Percentiles rank a stretch among this genome's conserved stretches.
These are phyloP conservation scores for Trichonephila clavata DNA, from an alignment of 1,140 invertebrate species.

Conservation along the genomic window DNA sequence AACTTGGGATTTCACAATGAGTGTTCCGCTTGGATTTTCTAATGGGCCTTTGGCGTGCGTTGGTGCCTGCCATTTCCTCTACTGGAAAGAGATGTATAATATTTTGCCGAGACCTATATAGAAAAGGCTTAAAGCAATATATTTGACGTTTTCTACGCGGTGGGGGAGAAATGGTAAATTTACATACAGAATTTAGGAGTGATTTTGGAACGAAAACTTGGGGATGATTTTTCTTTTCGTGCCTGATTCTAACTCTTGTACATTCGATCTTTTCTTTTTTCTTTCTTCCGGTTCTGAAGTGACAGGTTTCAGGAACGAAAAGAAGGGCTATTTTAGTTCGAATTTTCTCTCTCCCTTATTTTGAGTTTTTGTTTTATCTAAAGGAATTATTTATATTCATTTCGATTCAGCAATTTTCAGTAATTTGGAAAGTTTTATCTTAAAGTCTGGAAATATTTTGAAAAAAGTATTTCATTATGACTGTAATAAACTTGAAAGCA, in stretches of 20 bases:
- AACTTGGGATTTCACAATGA: constrained; percentile 19
- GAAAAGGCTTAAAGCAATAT: constrained; percentile 15
- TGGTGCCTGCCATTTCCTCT: constrained; percentile 10
- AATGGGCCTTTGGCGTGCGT: constrained; percentile 67
- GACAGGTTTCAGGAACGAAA: too few species aligned
- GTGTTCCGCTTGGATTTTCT: constrained; percentile 41
- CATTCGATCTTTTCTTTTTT: background rate
- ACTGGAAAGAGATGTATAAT: constrained; percentile 16
- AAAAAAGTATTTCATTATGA: too few species aligned
- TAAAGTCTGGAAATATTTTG: too few species aligned
- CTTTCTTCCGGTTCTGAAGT: background rate
- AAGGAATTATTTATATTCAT: too few species aligned
- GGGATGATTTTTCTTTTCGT: background rate
- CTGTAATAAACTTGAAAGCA: too few species aligned
- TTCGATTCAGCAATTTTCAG: too few species aligned
- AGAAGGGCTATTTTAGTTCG: too few species aligned
- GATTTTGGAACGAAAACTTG: constrained; percentile 37
- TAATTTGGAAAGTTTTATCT: too few species aligned
- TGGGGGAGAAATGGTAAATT: constrained; percentile 49
- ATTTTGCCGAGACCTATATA: constrained; percentile 47
- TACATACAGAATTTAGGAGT: constrained; percentile 62
- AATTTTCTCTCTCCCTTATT: too few species aligned
- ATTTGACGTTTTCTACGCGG: constrained; percentile 52
- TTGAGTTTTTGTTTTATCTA: too few species aligned
- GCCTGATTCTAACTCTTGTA: background rate